Evolutionary conservation across 2,797 vertebrate genomes (phyloP), one percentile per base, ranked within the genome.

Genomic region (Coranthus polyacanthus): DNA sequence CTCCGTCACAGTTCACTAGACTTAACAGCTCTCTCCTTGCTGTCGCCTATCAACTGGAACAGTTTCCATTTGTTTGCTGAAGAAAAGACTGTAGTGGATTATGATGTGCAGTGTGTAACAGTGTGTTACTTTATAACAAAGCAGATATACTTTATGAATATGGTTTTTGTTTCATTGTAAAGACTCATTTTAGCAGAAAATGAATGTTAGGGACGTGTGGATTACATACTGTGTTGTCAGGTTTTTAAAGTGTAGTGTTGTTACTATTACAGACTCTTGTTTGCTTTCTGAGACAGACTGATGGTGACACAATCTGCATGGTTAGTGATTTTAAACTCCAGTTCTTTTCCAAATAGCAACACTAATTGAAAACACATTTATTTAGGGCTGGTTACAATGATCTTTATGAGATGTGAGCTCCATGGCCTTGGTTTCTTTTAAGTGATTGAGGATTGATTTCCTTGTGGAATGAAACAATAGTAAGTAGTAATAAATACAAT

Each of bases 21-120:
- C 49, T 65, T 68, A 68, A 75, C 53, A 41, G 55, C 42, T 55
- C 41, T 21, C 38, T 72, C 49, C 49, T 64, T 4, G 9, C 58
- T 51, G 32, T 63, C 59, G 32, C 49, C 43, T 10, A 18, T 38
- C 50, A 54, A 54, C 42, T 54, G 42, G 45, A 54, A 42, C 15
- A 65, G 16, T 62, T 24, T 58, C 21, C 20, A 21, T 59, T 34
- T 50, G 24, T 75, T 50, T 47, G 46, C 43, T 21, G 44, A 13
- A 58, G 41, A 62, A 71, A 52, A 36, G 22, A n/a, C 13, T 44
- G 45, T 46, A 34, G 39, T 74, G 51, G 69, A 62, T 50, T 5
- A 74, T 42, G 2, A 56, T 50, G 36, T 57, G 37, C 18, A 36
- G 10, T 58, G 37, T 36, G 58, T 47, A 15, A 34, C 17, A 38